Percentiles rank a stretch among this genome's conserved stretches.
Evolutionary conservation across 1,140 invertebrate genomes (phyloP).

Genomic region (Drosophila repletoides): DNA sequence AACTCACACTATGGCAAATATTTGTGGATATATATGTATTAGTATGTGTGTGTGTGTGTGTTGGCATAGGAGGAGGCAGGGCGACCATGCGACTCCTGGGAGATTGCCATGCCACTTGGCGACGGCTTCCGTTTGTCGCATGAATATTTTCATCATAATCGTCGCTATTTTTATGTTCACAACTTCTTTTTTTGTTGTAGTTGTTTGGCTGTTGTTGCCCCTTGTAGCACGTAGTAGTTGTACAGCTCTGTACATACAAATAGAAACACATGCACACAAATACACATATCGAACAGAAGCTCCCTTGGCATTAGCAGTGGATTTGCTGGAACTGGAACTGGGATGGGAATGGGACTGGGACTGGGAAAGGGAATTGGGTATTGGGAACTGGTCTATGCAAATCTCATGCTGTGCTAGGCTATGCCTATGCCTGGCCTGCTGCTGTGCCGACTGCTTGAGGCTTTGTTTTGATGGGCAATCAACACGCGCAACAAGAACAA

Average conservation of each 20-base stretch:
- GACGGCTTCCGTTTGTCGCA: conserved; percentile 68
- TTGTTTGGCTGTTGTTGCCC: neutral
- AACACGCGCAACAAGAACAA: conserved; percentile 48
- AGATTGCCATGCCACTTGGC: conserved; percentile 41
- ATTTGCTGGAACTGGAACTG: conserved; percentile 19
- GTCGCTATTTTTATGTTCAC: conserved; percentile 72
- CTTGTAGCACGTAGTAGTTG: conserved; percentile 4
- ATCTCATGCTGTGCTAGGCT: conserved; percentile 46
- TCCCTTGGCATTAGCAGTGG: conserved; percentile 33
- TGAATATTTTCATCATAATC: conserved; percentile 80
- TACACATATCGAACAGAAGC: conserved; percentile 16
- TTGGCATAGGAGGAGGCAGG: neutral
- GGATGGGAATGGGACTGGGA: too few species aligned
- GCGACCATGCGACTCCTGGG: conserved; percentile 2
- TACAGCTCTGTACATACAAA: conserved; percentile 8
- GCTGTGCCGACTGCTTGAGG: conserved; percentile 27
- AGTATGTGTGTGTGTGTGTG: neutral
- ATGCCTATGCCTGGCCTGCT: conserved; percentile 32
- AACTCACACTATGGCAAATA: conserved; percentile 27
- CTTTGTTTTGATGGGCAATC: conserved; percentile 73
- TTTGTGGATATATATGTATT: neutral
- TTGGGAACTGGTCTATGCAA: conserved; percentile 61
- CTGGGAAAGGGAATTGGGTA: too few species aligned
- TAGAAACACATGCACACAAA: neutral
- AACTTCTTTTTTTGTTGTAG: conserved; percentile 6